Evolutionary conservation across 2,888 invertebrate species (phyloP), one percentile per base, ranked within the genome.

Genomic region (Pycnomerus fuliginosus): DNA sequence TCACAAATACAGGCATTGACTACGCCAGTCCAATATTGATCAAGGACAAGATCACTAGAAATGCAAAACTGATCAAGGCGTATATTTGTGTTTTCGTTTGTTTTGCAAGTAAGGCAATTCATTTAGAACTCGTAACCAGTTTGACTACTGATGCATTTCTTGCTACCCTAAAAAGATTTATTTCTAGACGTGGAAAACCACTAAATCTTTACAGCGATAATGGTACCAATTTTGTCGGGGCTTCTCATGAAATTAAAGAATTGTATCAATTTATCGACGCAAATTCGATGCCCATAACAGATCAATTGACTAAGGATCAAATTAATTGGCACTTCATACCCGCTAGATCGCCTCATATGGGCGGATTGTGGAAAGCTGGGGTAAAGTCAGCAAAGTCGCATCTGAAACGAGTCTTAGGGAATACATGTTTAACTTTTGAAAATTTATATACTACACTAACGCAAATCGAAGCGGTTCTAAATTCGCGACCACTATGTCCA

Each of bases 391-490:
- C 32, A 11, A 42, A 32, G 22, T 25, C 7, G 1, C 31, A 25
- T 14, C n/a, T 46, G 10, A 17, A 38, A 24, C 3, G 44, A 2
- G 14, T 43, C 39, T 7, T 22, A 28, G 11, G 27, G 23, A 17
- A 5, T 8, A 16, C 31, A 5, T 8, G 17, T 10, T 38, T 48
- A 8, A 31, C 38, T 16, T 51, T 27, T 23, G 51, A 51, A 35
- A 28, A 51, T 25, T 38, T 48, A 12, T 23, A 30, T 16, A 48
- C 50, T 1, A 10, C 61, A 3, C 8, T 58, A 0, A 50, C 39
- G 13, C 60, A 62, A 41, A 58, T 64, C 8, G 62, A 67, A 37
- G 55, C 59, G 1, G 47, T 54, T 25, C 34, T 65, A 10, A 66
- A 65, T 43, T 65, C 61, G 0, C 38, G 63, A 7, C 66, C 64